Base-by-base conservation (phyloP, 2,888 invertebrate species). In the Leucania comma region DNA sequence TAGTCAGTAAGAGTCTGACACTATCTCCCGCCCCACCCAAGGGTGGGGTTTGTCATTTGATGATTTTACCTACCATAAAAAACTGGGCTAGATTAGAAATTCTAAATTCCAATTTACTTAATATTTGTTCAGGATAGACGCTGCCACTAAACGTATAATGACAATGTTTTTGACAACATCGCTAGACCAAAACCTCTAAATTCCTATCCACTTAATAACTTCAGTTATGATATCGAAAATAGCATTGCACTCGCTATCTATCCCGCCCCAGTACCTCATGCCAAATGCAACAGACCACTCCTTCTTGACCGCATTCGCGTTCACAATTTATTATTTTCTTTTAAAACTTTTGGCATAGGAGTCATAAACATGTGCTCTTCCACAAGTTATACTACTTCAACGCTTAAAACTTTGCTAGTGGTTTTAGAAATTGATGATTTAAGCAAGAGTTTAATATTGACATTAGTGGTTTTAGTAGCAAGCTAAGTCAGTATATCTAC, bases 231-330 rank as follows among this genome's bases (percentile, higher is more conserved):
- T 69, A 77, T 81, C 53, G 72, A 51, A 71, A 80, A 67, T 76
- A 29, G 62, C 56, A 66, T 56, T 26, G 64, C 29, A 64, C 32
- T 69, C 35, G 17, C 12, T 75, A 75, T 78, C 61, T 75, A 42
- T 58, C 75, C 50, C 10, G 26, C 38, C 10, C 26, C 22, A 53
- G 10, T 22, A 57, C 72, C 57, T 78, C 78, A 76, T 77, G 78
- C 77, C 81, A 81, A 77, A 78, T 81, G 81, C 78, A 81, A 72
- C 72, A 81, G 67, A 78, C 72, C 63, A 65, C 63, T 72, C 68
- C 62, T 60, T 58, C 63, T 57, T 72, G 78, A 68, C 78, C 72
- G 81, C 67, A 81, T 67, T 80, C 66, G 38, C 56, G 53, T 66
- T 46, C 29, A 51, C 61, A 78, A 78, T 78, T 81, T 78, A 77